Base-by-base conservation (phyloP, 2,888 invertebrate genomes). In the Aleiodes testaceus region DNA sequence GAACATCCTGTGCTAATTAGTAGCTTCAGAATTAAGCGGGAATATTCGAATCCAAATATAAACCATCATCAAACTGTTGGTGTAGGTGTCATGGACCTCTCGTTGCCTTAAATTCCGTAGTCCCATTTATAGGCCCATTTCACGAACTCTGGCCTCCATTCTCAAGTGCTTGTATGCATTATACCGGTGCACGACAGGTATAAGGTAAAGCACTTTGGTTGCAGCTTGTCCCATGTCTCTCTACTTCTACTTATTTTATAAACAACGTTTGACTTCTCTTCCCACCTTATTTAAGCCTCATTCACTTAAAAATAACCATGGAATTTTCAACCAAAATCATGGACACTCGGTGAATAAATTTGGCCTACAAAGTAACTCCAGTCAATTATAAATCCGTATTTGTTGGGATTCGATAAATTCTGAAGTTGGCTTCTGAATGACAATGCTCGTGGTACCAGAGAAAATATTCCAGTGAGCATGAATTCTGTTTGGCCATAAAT, bases 121-220 rank as follows among this genome's bases (percentile, higher is more conserved):
- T 72, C 67, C 78, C 75, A 77, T 79, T 77, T 76, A 78, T 77
- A 77, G 78, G 74, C 69, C 72, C 74, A 76, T 79, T 78, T 77
- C 78, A 78, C 77, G 78, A 76, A 73, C 78, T 79, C 78, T 73
- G 74, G 73, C 72, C 69, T 73, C 73, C 70, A 74, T 74, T 75
- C 49, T 26, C 45, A 63, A 47, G 45, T 61, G 73, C 69, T 71
- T 75, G 76, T 78, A 74, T 52, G 74, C 74, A 76, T 77, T 76
- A 76, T 76, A 74, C 76, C 74, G 69, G 59, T 22, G 50, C 70
- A 70, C 77, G 73, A 77, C 74, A 78, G 77, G 77, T 79, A 80
- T 80, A 80, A 80, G 81, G 78, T 78, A 80, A 81, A 80, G 80
- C 79, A 79, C 81, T 80, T 80, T 79, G 79, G 80, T 75, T 74